These are phyloP conservation scores for Umimayanthus kanabou DNA, from an alignment of 92 coral and sea anemone species.

Conservation along the genomic window DNA sequence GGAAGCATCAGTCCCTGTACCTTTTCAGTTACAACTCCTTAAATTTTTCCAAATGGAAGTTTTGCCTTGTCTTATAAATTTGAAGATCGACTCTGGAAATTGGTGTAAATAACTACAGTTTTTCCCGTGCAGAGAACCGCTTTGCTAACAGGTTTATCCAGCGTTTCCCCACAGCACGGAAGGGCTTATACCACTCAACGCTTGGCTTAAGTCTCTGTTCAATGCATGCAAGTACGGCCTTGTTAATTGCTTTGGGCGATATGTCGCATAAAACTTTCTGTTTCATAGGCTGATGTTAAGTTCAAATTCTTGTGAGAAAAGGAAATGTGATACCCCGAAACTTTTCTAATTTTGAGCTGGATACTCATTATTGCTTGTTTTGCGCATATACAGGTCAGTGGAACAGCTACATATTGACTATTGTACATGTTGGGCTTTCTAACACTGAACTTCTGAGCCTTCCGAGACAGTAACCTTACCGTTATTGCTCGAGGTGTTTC, in stretches of 20 bases:
- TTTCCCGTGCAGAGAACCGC: neutral
- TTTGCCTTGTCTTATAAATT: neutral
- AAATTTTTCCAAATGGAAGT: neutral
- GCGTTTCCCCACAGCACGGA: neutral
- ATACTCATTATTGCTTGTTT: too few relatives aligned
- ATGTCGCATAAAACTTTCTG: neutral
- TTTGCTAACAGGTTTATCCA: too few relatives aligned
- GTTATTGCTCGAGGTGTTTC: neutral
- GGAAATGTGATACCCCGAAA: neutral
- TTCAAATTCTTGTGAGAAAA: too few relatives aligned
- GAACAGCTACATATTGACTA: too few relatives aligned
- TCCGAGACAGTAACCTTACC: neutral
- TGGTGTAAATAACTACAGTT: neutral
- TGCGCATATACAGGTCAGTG: neutral
- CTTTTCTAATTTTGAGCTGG: neutral
- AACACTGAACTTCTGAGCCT: too few relatives aligned
- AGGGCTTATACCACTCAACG: neutral
- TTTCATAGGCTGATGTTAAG: too few relatives aligned
- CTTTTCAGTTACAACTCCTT: neutral
- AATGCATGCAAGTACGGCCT: too few relatives aligned
- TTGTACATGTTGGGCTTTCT: neutral
- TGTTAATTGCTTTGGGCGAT: neutral
- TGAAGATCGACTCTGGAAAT: neutral
- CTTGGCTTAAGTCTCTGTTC: neutral
- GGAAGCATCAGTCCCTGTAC: neutral